Base-by-base conservation (phyloP, 1,140 invertebrate species). In the Hyposmocoma kahamanoa region DNA sequence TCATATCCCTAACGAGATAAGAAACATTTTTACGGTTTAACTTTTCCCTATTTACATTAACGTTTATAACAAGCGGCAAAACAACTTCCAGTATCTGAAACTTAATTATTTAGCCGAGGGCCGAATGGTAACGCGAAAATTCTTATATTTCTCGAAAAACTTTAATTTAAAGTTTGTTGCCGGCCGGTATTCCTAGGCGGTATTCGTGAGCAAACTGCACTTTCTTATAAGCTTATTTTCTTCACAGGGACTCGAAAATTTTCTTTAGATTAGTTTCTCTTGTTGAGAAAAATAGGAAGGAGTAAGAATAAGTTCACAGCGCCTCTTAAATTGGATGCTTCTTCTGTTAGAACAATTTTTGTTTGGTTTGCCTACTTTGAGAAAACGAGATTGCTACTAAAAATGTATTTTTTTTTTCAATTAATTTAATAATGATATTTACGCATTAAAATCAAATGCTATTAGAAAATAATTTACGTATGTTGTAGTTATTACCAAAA, bases 191-290 rank as follows among this genome's bases (percentile, higher is more conserved):
- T 72, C 62, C 69, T 75, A 69, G 76, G 62, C 71, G 60, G 68
- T 66, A 62, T 77, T 70, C 72, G 68, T 78, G 71, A 65, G 70
- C 57, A 80, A 83, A 82, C 74, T 85, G 76, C 74, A 82, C 68
- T 79, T 53, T 76, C 79, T 80, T 83, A 81, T 81, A 80, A 85
- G 79, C 77, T 85, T 79, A 83, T 85, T 85, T 83, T 83, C 76
- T 79, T 83, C 67, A 68, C 59, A 66, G 74, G 56, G 67, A 71
- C 77, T 78, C 74, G 74, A 82, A 84, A 81, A 83, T 83, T 83
- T 83, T 82, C 76, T 85, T 83, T 83, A 80, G 74, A 83, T 83
- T 85, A 85, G 82, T 85, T 85, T 82, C 71, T 82, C 74, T 83
- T 82, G 76, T 85, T 83, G 76, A 56, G 77, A 69, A 82, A 80